Evolutionary conservation across 2,888 invertebrate species (phyloP), one percentile per base, ranked within the genome.

Genomic region (Trilocha varians): DNA sequence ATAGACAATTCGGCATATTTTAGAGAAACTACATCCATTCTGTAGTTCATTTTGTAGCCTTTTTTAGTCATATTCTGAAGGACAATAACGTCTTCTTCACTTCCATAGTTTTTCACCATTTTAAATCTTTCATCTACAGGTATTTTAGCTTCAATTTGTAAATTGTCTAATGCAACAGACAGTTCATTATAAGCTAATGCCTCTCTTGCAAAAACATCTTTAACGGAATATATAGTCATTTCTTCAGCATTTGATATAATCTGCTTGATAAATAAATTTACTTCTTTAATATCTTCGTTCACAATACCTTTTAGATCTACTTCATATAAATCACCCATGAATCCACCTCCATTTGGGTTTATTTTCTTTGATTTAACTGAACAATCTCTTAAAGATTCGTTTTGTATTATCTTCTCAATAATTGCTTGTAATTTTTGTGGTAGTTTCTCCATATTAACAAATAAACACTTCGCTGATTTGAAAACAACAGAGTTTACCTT

Each of bases 191-290:
- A 77, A 32, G 61, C 46, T 36, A 58, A 68, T 1, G 59, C 50
- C 57, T 78, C 78, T 32, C 53, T 65, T 2, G 40, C 33, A 34
- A 69, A 76, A 0, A 67, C 49, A 25, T 62, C 63, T 8, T 48
- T 32, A 3, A 72, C 41, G 0, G 66, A 57, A 36, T 67, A 53
- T n/a, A 70, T 52, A 45, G 56, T 53, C 38, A 65, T 47, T 1
- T 59, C 42, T 13, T 60, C 53, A 2, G 44, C 45, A 4, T 50
- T 50, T 17, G 53, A 45, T 17, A 67, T 50, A n/a, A 64, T 64
- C n/a, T 59, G 50, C 46, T 78, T 78, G 1, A 66, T 48, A 45
- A 78, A 78, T 16, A 77, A 52, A 35, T 68, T 62, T 3, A 56
- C 55, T 53, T 65, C 53, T 39, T 50, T 53, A 13, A 47, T 34